Evolutionary conservation across 2,888 invertebrate species (phyloP), one percentile per base, ranked within the genome.

Genomic region (Pterostichus madidus): DNA sequence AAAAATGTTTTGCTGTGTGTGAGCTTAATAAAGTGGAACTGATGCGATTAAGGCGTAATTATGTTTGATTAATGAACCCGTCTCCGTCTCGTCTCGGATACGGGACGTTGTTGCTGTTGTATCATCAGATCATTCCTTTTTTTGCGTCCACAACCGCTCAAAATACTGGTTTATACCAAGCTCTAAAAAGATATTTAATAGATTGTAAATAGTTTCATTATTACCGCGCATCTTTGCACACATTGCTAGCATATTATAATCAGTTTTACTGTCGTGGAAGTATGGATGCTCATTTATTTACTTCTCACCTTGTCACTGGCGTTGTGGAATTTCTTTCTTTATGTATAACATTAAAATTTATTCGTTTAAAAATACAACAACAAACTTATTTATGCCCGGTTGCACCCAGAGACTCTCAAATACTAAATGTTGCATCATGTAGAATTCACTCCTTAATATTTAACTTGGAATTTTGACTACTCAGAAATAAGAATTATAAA

Each of bases 61-160:
- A 71, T 80, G 71, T 80, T 80, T 80, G 80, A 80, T 80, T 80
- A 80, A 80, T 80, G 80, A 80, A 52, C 80, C 80, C 53, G 71
- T 79, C 78, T 59, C 44, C 39, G 39, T 64, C 44, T 71, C 17
- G 32, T 64, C 64, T 64, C 5, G 31, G 59, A 32, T 64, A 13
- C 64, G 39, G 44, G 44, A 71, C 44, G 49, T 49, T 59, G 17
- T 24, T 35, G 64, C n/a, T 75, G 75, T 24, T 52, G 75, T 75
- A 32, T 52, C 75, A 75, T 75, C 71, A 13, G 44, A 15, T 46
- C 11, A 39, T 35, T 59, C 13, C 6, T 5, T 68, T 68, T 44
- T 68, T 68, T 61, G 13, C 17, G 11, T 61, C 53, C 52, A 52
- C 15, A 24, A 35, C 32, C 32, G 32, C n/a, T 44, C 44, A 17